phyloP scores from a whole-genome alignment of 2,113 vertebrate genomes.

The Cettia cetti region DNA sequence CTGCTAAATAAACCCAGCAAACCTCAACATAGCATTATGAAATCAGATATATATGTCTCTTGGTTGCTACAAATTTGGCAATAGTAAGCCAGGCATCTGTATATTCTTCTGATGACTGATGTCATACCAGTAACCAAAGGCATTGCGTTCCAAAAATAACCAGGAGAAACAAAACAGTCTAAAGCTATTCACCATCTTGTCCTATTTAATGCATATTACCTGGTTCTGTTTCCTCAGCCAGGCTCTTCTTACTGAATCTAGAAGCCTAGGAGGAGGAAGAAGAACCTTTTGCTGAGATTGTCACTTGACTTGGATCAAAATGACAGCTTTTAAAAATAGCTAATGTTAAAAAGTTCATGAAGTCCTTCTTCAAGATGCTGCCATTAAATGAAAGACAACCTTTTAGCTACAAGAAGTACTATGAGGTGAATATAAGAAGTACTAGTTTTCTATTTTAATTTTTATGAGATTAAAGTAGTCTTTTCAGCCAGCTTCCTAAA shows the following conservation, averaged over 20 bases:
- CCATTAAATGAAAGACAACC: neutral
- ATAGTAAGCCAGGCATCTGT: neutral
- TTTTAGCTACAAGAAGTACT: neutral
- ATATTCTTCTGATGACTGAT: slow-evolving; percentile 13
- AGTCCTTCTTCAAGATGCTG: neutral
- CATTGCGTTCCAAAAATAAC: slow-evolving; percentile 27
- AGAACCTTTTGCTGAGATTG: neutral
- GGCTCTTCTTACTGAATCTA: neutral
- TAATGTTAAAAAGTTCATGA: neutral
- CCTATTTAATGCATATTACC: slow-evolving; percentile 16
- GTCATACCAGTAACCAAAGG: slow-evolving; percentile 30
- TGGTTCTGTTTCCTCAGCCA: neutral
- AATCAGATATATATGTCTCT: neutral
- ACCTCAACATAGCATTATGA: neutral
- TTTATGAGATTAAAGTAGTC: neutral
- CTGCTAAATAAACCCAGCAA: neutral
- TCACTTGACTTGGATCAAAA: neutral
- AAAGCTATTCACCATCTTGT: slow-evolving; percentile 5
- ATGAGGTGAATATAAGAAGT: neutral
- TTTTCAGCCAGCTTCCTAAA: neutral
- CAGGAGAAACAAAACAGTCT: slow-evolving; percentile 15
- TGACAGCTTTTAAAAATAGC: slow-evolving; percentile 12
- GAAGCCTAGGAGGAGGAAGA: neutral
- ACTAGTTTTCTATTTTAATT: neutral
- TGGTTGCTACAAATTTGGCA: neutral